Base-by-base conservation (phyloP, 2,113 vertebrate species). In the Archocentrus centrarchus region DNA sequence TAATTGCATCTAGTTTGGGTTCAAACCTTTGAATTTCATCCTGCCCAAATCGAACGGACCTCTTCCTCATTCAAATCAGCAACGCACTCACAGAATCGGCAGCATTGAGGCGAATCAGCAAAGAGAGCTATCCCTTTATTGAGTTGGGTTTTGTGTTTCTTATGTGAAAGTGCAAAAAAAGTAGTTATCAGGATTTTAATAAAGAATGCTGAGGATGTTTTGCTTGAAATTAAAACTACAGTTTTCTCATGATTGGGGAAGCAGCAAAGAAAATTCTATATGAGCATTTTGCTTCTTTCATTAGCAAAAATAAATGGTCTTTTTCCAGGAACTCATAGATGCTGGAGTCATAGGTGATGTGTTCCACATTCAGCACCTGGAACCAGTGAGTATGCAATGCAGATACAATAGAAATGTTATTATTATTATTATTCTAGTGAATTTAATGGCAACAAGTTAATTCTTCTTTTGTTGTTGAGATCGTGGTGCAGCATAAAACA, bases 351-450 rank as follows among this genome's bases (percentile, higher is more conserved):
- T 97, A 20, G 97, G 97, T 5, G 95, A 97, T 63, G 90, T 97
- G 81, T 92, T 95, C 59, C 97, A 97, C 81, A 97, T 97, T 90
- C 97, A 97, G 88, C 97, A 97, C 83, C 30, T 97, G 22, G 97
- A 97, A 85, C 97, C 96, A 11, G 97, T 97, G 93, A 88, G 93
- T 81, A 91, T 8, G 7, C 57, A 66, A 91, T 8, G 7, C 57
- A 66, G 57, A 59, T 11, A 82, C 1, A 4, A 58, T 3, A 24
- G 24, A 32, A 66, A 30, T 35, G 7, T 0, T 13, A 13, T 5
- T 57, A 24, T 73, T 15, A 10, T 14, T 11, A 24, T 81, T 30
- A 63, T 80, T 8, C 9, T 30, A 47, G 2, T 14, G 7, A 11
- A 41, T 85, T 10, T 11, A 77, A 44, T 0, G 50, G 24, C 30